phyloP scores from a whole-genome alignment of 2,113 vertebrate species.

The Atherinomorus stipes region DNA sequence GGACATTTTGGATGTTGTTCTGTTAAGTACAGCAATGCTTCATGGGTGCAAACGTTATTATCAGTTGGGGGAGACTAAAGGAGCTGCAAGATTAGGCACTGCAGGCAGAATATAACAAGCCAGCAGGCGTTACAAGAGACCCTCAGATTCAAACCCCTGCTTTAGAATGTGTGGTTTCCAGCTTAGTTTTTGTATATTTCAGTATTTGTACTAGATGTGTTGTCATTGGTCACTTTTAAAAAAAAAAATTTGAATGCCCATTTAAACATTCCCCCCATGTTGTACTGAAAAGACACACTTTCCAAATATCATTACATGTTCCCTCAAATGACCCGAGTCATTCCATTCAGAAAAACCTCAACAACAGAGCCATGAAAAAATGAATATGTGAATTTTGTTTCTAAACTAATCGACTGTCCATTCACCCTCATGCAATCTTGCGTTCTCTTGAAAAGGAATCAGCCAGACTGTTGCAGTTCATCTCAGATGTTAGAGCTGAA shows the following conservation, averaged over 20 bases:
- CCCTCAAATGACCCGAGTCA: slow-evolving; percentile 39
- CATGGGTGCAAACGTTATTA: slow-evolving; percentile 56
- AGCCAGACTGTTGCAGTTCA: not conserved
- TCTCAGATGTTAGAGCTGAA: slow-evolving; percentile 10
- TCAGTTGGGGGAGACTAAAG: slow-evolving; percentile 58
- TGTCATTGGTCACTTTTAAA: slow-evolving; percentile 69
- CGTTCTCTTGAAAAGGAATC: slow-evolving; percentile 1
- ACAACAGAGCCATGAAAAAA: slow-evolving; percentile 10
- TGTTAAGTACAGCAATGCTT: slow-evolving; percentile 35
- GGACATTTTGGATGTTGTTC: slow-evolving; percentile 22
- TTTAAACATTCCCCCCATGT: slow-evolving; percentile 64
- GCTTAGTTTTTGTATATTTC: slow-evolving; percentile 71
- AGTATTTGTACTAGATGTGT: slow-evolving; percentile 70
- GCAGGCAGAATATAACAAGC: slow-evolving; percentile 58
- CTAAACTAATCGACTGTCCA: not conserved
- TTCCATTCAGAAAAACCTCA: slow-evolving; percentile 48
- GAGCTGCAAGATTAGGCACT: slow-evolving; percentile 49
- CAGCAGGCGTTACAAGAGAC: slow-evolving; percentile 43
- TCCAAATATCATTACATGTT: slow-evolving; percentile 17
- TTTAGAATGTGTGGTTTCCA: slow-evolving; percentile 76
- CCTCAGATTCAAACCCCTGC: slow-evolving; percentile 53
- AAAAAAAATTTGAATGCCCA: slow-evolving; percentile 46
- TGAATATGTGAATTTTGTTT: slow-evolving; percentile 9
- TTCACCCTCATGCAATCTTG: slow-evolving; percentile 1
- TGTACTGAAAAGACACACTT: slow-evolving; percentile 41